Evolutionary conservation across 1,140 invertebrate genomes (phyloP), one percentile per base, ranked within the genome.

Genomic region (Plectrocnemia conspersa): DNA sequence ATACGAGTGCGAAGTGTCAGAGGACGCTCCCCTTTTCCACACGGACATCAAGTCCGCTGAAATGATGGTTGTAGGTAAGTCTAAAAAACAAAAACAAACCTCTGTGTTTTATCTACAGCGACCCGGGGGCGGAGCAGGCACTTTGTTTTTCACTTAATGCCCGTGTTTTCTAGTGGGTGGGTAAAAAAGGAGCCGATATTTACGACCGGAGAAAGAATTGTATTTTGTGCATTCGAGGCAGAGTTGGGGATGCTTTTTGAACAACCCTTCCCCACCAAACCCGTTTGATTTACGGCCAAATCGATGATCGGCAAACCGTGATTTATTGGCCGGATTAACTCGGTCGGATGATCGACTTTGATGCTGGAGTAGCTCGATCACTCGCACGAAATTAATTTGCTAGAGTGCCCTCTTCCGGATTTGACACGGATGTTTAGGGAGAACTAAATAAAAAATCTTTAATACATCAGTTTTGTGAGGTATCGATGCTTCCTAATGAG

Each of bases 1-100:
- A 32, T 89, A 87, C 70, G 84, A 83, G 67, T 88, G 86, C 64
- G 85, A 89, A 64, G 82, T 88, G 33, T 84, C 85, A 0, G 85
- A 83, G 2, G 85, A 86, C 64, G 77, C 79, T 1, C 85, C 85
- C 1, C 72, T 78, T 29, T 87, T 85, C 63, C 83, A 86, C 64
- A 86, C 85, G 0, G 76, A 80, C 40, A 78, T 81, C 55, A 74
- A 77, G 52, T 70, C 75, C 7, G 79, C 81, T 5, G 71, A 68
- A 5, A 81, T 89, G 68, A 79, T 78, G 56, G 82, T 89, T 46
- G 82, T 84, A 41, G 84, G 86, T 88, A 69, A 78, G 82, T 78
- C 32, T 40, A 7, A n/a, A 29, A 6, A 29, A 29, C 6, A 29
- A n/a, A 29, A 29, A 29, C n/a, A 7, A 6, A 6, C 27, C 6